These are phyloP conservation scores for Crotalus tigris DNA, from an alignment of 2,113 vertebrate genomes.

Conservation along the genomic window DNA sequence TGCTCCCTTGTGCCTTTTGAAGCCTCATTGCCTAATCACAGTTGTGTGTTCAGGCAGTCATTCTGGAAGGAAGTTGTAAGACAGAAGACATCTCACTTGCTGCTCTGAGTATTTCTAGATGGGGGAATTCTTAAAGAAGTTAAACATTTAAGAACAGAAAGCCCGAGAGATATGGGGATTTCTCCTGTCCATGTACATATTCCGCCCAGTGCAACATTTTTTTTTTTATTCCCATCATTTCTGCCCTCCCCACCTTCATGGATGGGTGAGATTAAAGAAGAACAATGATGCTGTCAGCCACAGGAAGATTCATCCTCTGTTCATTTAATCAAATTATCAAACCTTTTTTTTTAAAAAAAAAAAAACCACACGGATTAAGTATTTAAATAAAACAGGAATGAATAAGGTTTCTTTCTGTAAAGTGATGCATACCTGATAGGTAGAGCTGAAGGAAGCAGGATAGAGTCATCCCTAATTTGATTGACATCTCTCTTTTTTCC, in stretches of 20 bases:
- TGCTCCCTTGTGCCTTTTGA: not conserved
- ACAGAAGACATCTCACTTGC: not conserved
- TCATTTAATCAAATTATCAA: not conserved
- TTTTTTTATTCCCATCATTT: not conserved
- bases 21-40: not conserved
- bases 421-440: not conserved
- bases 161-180: not conserved
- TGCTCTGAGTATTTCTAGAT: not conserved
- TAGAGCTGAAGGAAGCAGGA: not conserved
- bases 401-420: not conserved
- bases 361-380: not conserved
- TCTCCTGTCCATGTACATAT: not conserved
- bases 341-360: not conserved
- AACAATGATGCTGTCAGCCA: not conserved
- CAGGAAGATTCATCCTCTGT: not conserved
- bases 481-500: not conserved
- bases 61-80: not conserved
- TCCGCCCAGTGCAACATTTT: not conserved
- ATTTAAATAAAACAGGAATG: not conserved
- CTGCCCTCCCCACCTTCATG: not conserved
- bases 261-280: not conserved
- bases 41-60: not conserved
- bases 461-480: not conserved
- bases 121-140: not conserved
- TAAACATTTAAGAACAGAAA: not conserved